A percentile compares a stretch with the other conserved stretches of the same genome.
These are phyloP conservation scores for Lymantria dispar DNA, from an alignment of 2,888 invertebrate species.

Conservation along the genomic window DNA sequence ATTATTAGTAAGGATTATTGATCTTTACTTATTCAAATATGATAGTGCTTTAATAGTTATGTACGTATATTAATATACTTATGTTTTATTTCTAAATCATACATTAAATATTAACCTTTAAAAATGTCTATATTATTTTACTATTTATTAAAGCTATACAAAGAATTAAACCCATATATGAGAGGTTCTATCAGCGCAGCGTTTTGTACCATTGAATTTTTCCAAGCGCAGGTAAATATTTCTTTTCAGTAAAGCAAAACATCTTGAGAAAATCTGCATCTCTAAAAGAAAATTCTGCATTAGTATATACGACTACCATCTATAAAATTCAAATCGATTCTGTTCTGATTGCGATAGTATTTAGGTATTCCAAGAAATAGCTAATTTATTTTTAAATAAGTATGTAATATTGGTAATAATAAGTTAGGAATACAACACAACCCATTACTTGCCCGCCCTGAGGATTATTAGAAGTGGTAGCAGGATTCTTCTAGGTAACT, in stretches of 20 bases:
- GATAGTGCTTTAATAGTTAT: too few species aligned
- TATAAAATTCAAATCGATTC: slow-evolving; percentile 22
- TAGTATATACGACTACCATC: slow-evolving; percentile 19
- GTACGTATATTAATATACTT: slow-evolving; percentile 29
- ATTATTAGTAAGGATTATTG: too few species aligned
- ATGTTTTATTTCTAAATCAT: slow-evolving; percentile 15
- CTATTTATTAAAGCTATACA: slow-evolving; percentile 27
- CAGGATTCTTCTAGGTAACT: too few species aligned
- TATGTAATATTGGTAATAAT: too few species aligned
- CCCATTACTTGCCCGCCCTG: too few species aligned
- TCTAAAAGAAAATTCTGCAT: slow-evolving; percentile 35
- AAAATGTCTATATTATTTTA: slow-evolving; percentile 14
- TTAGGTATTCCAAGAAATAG: too few species aligned
- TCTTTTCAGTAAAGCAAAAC: slow-evolving; percentile 39
- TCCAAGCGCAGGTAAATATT: slow-evolving; percentile 39
- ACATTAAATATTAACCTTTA: not conserved
- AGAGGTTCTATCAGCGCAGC: slow-evolving; percentile 30
- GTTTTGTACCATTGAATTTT: slow-evolving; percentile 36
- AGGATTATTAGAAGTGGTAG: too few species aligned
- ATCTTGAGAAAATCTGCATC: slow-evolving; percentile 37
- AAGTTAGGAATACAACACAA: too few species aligned
- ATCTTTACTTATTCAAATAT: too few species aligned
- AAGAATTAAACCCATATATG: slow-evolving; percentile 40
- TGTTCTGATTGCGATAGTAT: slow-evolving; percentile 13
- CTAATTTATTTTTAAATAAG: too few species aligned